These are phyloP conservation scores for Brachyalestes nurse DNA, from an alignment of 2,797 vertebrate species.

Conservation along the genomic window DNA sequence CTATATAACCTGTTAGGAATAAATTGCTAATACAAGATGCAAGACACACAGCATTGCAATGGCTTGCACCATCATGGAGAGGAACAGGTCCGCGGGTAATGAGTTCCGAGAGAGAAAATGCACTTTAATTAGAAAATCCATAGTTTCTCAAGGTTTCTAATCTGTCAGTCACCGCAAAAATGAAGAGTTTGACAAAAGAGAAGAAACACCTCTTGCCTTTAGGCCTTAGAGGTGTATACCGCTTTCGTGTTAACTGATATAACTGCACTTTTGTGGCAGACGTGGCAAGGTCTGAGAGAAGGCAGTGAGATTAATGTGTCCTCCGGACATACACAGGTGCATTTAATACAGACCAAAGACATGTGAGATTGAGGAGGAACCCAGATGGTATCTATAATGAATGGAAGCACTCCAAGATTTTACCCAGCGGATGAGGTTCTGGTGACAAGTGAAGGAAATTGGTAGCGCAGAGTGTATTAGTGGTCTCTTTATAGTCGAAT, in stretches of 20 bases:
- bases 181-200: constrained; percentile 17
- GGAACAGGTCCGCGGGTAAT: constrained; percentile 25
- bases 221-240: neutral
- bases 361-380: constrained; percentile 66
- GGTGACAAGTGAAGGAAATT: constrained; percentile 71
- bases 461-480: constrained; percentile 74
- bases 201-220: neutral
- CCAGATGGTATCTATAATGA: constrained; percentile 74
- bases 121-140: constrained; percentile 31
- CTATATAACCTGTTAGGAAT: constrained; percentile 72
- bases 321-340: constrained; percentile 63
- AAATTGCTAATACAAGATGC: constrained; percentile 69
- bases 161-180: constrained; percentile 2
- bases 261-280: constrained; percentile 12
- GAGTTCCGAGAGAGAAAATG: constrained; percentile 24
- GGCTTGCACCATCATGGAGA: constrained; percentile 43
- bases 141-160: constrained; percentile 24
- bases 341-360: constrained; percentile 72
- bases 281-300: neutral
- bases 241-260: constrained; percentile 11
- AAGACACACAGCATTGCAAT: constrained; percentile 64
- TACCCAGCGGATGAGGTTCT: constrained; percentile 65
- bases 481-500: constrained; percentile 75
- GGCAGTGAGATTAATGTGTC: constrained; percentile 28
- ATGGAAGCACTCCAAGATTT: constrained; percentile 75